These are phyloP conservation scores for Drosophila nannoptera DNA, from an alignment of 1,140 invertebrate species.

Conservation along the genomic window DNA sequence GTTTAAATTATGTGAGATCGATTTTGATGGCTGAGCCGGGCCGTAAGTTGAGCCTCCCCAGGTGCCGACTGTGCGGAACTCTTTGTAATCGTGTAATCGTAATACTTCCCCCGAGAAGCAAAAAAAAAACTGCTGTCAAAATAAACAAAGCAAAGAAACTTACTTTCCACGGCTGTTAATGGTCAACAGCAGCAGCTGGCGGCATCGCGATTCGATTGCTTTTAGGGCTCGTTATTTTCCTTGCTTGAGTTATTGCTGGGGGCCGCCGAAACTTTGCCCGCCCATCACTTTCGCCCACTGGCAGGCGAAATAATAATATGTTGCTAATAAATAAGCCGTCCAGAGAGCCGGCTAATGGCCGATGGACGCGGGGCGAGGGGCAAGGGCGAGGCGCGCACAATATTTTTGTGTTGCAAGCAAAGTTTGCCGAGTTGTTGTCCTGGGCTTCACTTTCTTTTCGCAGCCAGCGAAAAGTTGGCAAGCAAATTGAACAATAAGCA, in stretches of 20 bases:
- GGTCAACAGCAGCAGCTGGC: constrained; percentile 42
- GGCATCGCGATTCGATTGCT: constrained; percentile 34
- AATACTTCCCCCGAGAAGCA: neutral
- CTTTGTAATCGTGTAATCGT: constrained; percentile 32
- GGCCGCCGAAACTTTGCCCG: constrained; percentile 36
- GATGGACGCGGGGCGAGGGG: neutral
- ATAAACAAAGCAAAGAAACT: constrained; percentile 27
- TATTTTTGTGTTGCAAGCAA: constrained; percentile 46
- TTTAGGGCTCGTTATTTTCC: constrained; percentile 36
- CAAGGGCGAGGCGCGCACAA: constrained; percentile 20
- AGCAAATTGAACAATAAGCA: constrained; percentile 50
- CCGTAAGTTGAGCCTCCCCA: constrained; percentile 1
- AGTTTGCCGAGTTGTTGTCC: constrained; percentile 51
- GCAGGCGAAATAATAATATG: constrained; percentile 65
- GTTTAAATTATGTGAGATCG: constrained; percentile 62
- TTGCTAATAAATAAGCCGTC: constrained; percentile 68
- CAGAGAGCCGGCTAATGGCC: neutral
- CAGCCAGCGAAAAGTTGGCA: constrained; percentile 51
- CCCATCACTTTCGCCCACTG: constrained; percentile 38
- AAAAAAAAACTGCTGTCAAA: constrained; percentile 4
- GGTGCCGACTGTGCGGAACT: constrained; percentile 18
- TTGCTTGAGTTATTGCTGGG: constrained; percentile 39
- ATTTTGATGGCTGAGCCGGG: constrained; percentile 42
- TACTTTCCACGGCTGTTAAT: constrained; percentile 41
- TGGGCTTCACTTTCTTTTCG: constrained; percentile 16